Conservation (phyloP, 2,797 vertebrate species). For the Acanthornis magna region DNA sequence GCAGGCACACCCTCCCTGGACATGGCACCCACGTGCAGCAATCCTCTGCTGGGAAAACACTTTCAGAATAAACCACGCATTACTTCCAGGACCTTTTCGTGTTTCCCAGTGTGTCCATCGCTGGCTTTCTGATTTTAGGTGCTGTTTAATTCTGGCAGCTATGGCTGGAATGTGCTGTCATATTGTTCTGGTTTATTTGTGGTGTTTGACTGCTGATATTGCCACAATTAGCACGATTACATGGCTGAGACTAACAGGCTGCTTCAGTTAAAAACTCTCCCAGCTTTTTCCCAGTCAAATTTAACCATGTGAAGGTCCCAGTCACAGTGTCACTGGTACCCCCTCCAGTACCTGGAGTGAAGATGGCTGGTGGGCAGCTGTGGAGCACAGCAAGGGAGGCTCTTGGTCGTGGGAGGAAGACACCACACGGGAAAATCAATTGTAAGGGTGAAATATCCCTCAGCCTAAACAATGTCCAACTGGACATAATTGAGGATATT, state of each 20-base stretch:
- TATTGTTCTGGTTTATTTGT: neutral
- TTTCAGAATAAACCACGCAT: neutral
- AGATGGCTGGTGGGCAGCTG: neutral
- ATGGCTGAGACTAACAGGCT: neutral
- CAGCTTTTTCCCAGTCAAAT: neutral
- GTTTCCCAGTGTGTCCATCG: neutral
- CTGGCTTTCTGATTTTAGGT: neutral
- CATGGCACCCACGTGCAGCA: rapidly evolving
- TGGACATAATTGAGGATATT: neutral
- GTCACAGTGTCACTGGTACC: neutral
- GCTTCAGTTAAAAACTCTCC: neutral
- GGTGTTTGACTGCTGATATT: neutral
- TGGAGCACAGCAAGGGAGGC: neutral
- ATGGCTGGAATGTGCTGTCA: neutral
- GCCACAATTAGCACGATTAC: neutral
- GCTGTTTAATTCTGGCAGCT: neutral
- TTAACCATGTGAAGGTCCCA: rapidly evolving
- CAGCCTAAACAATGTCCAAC: neutral
- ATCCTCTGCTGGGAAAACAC: neutral
- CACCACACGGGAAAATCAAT: neutral
- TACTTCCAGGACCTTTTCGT: neutral
- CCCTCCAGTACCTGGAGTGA: neutral
- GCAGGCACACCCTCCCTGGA: neutral
- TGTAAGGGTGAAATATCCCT: neutral
- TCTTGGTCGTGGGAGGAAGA: neutral